Evolutionary conservation across 2,888 invertebrate species (phyloP), one percentile per base, ranked within the genome.

Genomic region (Phortica okadai): DNA sequence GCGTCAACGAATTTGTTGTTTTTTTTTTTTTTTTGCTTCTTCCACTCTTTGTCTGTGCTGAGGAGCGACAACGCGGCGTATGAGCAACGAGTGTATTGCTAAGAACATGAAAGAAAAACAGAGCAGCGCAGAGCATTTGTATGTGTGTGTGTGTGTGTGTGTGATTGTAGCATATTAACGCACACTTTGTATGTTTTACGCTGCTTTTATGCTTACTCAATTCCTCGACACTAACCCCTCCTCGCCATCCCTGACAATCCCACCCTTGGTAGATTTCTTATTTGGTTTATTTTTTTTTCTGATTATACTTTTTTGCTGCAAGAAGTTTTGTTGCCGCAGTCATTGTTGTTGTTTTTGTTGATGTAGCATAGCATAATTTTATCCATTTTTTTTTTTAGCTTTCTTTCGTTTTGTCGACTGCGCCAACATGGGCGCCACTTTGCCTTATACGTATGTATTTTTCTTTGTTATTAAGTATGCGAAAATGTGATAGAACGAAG

Each of bases 61-160:
- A 14, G 69, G 16, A 41, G 73, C 74, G 41, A 76, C 79, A 66
- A 86, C 77, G 62, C 66, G 77, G 83, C 89, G 89, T 87, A 85
- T 85, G 80, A 85, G 82, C 85, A 79, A 87, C 86, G 62, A 4
- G 62, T 11, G 25, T 25, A 62, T 25, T 21, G 5, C 14, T 56
- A 56, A 16, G 16, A 16, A 21, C 59, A 16, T 59, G 25, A 62
- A 66, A 11, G 14, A 10, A 66, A 11, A 62, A 62, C 62, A 62
- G 11, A 58, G 42, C 16, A 33, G 72, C 50, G 56, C 25, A 70
- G 33, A 50, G 2, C 44, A 11, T 74, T 11, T 58, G 41, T 66
- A 14, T 62, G 7, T 41, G 54, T 74, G 54, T 41, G 45, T 76
- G 74, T 66, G 45, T 74, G 56, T 66, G 14, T 70, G n/a, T 67